These are phyloP conservation scores for Eurytoma californica DNA, from an alignment of 2,888 invertebrate genomes.

Conservation along the genomic window DNA sequence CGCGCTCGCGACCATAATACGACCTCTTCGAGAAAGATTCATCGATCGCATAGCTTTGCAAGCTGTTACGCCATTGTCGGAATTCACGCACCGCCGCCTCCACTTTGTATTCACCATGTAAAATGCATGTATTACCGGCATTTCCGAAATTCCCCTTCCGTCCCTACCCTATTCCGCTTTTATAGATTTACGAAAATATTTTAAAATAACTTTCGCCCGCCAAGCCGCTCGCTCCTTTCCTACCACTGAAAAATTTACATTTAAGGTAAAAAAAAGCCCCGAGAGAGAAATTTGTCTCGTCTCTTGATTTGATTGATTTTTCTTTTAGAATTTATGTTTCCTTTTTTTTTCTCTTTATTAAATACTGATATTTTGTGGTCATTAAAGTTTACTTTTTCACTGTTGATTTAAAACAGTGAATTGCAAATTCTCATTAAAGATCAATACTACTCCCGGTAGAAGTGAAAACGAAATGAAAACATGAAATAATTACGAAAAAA, in stretches of 20 bases:
- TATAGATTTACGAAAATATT: constrained; percentile 18
- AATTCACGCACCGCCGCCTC: constrained; percentile 44
- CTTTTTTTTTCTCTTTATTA: too few relatives aligned
- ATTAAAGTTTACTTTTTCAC: too few relatives aligned
- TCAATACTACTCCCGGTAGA: too few relatives aligned
- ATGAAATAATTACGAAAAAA: neutral
- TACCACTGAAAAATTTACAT: neutral
- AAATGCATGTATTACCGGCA: constrained; percentile 45
- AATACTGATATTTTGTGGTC: too few relatives aligned
- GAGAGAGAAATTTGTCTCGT: neutral
- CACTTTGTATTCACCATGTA: constrained; percentile 4
- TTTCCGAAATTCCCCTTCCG: constrained; percentile 47
- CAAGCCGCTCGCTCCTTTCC: neutral
- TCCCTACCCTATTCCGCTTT: constrained; percentile 12
- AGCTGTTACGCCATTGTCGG: constrained; percentile 48
- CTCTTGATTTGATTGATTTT: neutral
- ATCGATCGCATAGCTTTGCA: constrained; percentile 38
- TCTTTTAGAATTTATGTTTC: too few relatives aligned
- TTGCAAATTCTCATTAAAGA: too few relatives aligned
- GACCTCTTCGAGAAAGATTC: constrained; percentile 35
- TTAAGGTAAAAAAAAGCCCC: too few relatives aligned
- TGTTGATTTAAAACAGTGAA: too few relatives aligned
- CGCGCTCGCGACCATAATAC: constrained; percentile 33
- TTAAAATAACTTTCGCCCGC: constrained; percentile 23
- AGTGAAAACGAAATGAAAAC: too few relatives aligned